Conservation (phyloP, 2,113 vertebrate genomes). For the Jacana jacana region DNA sequence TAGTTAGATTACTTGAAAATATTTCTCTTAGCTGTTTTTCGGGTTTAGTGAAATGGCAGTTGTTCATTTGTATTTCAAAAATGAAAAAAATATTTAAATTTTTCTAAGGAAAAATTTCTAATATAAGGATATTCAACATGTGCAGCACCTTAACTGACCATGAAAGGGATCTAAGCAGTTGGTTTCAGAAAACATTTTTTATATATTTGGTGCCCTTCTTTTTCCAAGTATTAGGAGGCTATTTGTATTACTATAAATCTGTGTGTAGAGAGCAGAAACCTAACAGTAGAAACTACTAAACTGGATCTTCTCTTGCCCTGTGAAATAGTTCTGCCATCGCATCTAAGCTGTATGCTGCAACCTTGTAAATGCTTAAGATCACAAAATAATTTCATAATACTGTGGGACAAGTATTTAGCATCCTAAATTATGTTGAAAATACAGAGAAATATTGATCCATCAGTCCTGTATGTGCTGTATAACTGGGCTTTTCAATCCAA, state of each 20-base stretch:
- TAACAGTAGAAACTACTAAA: background rate
- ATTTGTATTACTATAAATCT: background rate
- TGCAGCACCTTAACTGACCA: background rate
- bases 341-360: background rate
- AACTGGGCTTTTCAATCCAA: background rate
- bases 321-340: background rate
- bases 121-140: background rate
- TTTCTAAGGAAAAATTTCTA: no score
- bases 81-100: background rate
- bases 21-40: background rate
- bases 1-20: background rate
- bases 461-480: background rate
- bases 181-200: background rate
- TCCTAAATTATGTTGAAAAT: background rate
- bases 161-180: background rate
- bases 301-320: background rate
- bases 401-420: background rate
- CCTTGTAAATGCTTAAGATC: background rate
- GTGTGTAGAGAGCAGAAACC: background rate
- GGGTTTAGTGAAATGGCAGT: background rate
- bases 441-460: background rate
- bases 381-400: background rate
- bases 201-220: background rate
- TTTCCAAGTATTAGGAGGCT: background rate
- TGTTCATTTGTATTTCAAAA: background rate